phyloP scores from a whole-genome alignment of 2,113 vertebrate genomes.

The Cryptotis parvus region DNA sequence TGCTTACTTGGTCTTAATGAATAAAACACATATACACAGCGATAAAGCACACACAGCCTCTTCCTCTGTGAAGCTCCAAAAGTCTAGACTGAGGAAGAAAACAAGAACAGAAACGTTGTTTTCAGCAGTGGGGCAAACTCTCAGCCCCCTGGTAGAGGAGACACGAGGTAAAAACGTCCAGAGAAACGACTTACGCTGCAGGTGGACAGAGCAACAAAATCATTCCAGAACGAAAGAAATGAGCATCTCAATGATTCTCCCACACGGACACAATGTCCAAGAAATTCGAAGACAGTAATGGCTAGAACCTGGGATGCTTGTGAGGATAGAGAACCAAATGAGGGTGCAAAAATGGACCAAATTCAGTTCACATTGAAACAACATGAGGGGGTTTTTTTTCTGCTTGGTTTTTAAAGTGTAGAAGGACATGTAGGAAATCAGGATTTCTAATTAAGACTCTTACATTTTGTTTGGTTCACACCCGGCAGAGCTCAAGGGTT shows the following conservation, averaged over 20 bases:
- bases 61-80: neutral
- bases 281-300: neutral
- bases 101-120: neutral
- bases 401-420: neutral
- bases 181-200: neutral
- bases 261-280: neutral
- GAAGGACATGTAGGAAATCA: neutral
- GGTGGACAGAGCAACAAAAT: neutral
- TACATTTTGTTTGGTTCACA: neutral
- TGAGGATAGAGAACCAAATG: neutral
- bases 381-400: neutral
- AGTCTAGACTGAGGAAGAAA: neutral
- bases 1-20: neutral
- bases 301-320: neutral
- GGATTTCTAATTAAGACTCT: neutral
- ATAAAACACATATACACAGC: no score
- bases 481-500: no score
- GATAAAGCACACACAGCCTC: neutral
- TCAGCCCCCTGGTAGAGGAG: neutral
- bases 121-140: neutral
- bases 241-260: neutral
- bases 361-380: neutral
- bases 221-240: neutral
- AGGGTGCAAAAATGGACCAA: neutral
- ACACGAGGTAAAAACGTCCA: neutral